Percentiles rank a stretch among this genome's conserved stretches.
Evolutionary conservation across 2,797 vertebrate species (phyloP).

Genomic region (Agapornis canus): DNA sequence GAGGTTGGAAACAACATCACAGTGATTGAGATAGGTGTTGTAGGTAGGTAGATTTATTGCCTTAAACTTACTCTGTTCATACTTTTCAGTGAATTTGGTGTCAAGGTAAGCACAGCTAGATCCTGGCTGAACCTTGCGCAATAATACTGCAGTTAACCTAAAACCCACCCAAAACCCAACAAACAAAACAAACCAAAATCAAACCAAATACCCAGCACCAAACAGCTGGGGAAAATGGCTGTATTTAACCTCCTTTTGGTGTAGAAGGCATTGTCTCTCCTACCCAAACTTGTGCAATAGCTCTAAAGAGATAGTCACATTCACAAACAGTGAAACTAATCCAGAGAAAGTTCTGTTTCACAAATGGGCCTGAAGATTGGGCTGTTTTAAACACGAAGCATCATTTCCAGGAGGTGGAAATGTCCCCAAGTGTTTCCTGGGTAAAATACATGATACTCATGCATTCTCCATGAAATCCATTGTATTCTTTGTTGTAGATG

Average conservation of each 20-base stretch:
- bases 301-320: neutral
- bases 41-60: neutral
- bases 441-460: neutral
- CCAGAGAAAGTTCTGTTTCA: neutral
- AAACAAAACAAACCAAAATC: neutral
- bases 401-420: neutral
- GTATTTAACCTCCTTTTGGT: neutral
- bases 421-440: neutral
- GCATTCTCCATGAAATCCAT: neutral
- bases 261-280: neutral
- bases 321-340: neutral
- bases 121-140: neutral
- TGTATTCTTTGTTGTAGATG: neutral
- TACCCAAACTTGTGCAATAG: neutral
- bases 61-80: neutral
- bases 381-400: neutral
- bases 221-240: neutral
- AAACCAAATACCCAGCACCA: neutral
- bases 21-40: conserved; percentile 72
- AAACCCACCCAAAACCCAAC: neutral
- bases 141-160: neutral
- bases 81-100: neutral
- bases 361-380: neutral
- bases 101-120: neutral
- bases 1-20: conserved; percentile 70